Evolutionary conservation across 2,888 invertebrate genomes (phyloP).

Genomic region (Callyntrura sp.): DNA sequence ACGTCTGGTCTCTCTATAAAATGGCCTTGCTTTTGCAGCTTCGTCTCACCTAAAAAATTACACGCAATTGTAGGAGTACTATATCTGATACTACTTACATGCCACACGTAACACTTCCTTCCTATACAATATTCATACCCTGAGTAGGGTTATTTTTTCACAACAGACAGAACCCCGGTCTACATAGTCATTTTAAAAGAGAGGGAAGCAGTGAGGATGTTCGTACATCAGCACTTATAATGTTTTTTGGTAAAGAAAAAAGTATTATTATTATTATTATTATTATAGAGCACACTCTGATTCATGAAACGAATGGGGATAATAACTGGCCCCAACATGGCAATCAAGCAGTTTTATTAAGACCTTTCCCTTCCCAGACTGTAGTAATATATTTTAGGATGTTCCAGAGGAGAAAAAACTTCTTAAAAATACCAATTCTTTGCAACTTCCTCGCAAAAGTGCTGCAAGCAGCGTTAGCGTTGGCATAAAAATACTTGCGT

Average conservation of each 20-base stretch:
- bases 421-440: background rate
- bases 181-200: slow-evolving; percentile 14
- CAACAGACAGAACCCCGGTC: background rate
- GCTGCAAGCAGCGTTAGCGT: slow-evolving; percentile 10
- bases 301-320: slow-evolving; percentile 74
- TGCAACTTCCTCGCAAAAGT: slow-evolving; percentile 12
- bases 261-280: slow-evolving; percentile 48
- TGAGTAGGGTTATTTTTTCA: background rate
- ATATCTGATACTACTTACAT: background rate
- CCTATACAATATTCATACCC: background rate
- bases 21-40: slow-evolving; percentile 55
- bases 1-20: slow-evolving; percentile 67
- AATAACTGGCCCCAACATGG: slow-evolving; percentile 67
- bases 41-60: slow-evolving; percentile 34
- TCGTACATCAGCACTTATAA: slow-evolving; percentile 14
- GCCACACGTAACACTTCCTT: slow-evolving; percentile 3
- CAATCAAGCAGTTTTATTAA: slow-evolving; percentile 71
- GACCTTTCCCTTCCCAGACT: slow-evolving; percentile 27
- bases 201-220: slow-evolving; percentile 4
- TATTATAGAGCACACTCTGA: slow-evolving; percentile 44
- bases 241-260: slow-evolving; percentile 33
- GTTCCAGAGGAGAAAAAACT: slow-evolving; percentile 1
- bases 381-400: background rate
- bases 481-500: slow-evolving; percentile 39
- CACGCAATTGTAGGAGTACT: slow-evolving; percentile 28